Conservation (phyloP, 1,140 invertebrate genomes). For the Nilaparvata lugens region DNA sequence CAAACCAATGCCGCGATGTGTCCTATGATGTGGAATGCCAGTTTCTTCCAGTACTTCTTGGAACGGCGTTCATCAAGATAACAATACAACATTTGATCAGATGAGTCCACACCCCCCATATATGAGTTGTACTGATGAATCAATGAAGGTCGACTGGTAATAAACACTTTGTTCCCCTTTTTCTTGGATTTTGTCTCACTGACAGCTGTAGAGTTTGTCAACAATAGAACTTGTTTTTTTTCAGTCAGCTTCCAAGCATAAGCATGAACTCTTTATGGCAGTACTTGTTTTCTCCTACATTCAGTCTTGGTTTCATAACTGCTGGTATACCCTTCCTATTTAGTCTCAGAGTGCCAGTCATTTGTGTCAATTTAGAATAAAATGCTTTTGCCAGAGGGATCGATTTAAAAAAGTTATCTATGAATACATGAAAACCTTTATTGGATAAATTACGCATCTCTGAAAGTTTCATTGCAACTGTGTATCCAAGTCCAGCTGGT, state of each 20-base stretch:
- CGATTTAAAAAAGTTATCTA: constrained; percentile 19
- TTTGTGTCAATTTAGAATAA: constrained; percentile 4
- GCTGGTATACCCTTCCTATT: constrained; percentile 10
- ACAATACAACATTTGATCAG: constrained; percentile 24
- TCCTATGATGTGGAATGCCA: constrained; percentile 21
- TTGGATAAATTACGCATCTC: constrained; percentile 25
- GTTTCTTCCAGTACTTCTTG: constrained; percentile 24
- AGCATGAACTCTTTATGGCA: neutral
- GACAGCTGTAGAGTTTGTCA: neutral
- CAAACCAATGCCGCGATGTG: too few relatives aligned
- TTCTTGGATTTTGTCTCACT: constrained; percentile 1
- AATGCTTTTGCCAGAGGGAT: constrained; percentile 1
- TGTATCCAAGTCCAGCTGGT: constrained; percentile 24
- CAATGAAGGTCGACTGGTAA: neutral
- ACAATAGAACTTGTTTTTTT: neutral
- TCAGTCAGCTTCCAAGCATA: constrained; percentile 1
- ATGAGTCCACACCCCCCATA: constrained; percentile 21
- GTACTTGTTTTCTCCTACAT: constrained; percentile 10
- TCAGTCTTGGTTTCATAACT: constrained; percentile 3
- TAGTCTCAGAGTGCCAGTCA: constrained; percentile 2
- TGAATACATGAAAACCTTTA: constrained; percentile 27
- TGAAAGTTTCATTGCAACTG: constrained; percentile 26
- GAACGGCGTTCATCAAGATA: constrained; percentile 20
- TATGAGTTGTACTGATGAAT: constrained; percentile 17
- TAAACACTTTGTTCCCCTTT: neutral